Evolutionary conservation across 2,888 invertebrate species (phyloP).

Genomic region (Chelonus formosanus): DNA sequence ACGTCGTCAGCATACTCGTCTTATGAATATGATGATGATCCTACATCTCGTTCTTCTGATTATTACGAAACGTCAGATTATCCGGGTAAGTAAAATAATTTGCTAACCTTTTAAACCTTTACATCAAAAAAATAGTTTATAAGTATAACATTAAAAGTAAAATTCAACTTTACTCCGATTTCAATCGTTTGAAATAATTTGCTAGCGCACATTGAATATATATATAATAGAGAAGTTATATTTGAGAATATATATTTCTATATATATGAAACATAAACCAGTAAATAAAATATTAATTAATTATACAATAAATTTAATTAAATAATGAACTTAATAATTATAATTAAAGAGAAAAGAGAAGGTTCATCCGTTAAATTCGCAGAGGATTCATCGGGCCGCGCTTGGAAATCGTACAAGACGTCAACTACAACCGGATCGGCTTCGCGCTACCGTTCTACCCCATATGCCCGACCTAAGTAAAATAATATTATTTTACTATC

Average conservation of each 20-base stretch:
- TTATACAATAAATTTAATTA: slow-evolving; percentile 40
- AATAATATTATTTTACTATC: slow-evolving; percentile 64
- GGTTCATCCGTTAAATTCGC: slow-evolving; percentile 61
- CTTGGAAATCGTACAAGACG: slow-evolving; percentile 70
- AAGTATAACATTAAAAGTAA: too few species aligned
- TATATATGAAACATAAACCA: too few species aligned
- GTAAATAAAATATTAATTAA: too few species aligned
- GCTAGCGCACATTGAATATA: too few species aligned
- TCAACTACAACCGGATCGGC: slow-evolving; percentile 67
- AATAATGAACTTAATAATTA: slow-evolving; percentile 40
- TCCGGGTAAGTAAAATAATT: slow-evolving; percentile 58
- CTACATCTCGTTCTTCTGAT: slow-evolving; percentile 60
- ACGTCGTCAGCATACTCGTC: slow-evolving; percentile 55
- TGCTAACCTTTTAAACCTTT: neutral
- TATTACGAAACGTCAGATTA: slow-evolving; percentile 67
- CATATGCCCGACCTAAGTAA: slow-evolving; percentile 67
- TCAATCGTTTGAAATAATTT: too few species aligned
- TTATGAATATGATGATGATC: slow-evolving; percentile 61
- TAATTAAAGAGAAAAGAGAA: too few species aligned
- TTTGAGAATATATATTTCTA: too few species aligned
- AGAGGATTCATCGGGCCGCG: slow-evolving; percentile 68
- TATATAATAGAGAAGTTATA: too few species aligned
- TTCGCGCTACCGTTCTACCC: slow-evolving; percentile 70
- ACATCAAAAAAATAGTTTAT: neutral
- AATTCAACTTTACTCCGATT: too few species aligned